Conservation (phyloP, 2,797 vertebrate genomes). For the Echiichthys vipera region DNA sequence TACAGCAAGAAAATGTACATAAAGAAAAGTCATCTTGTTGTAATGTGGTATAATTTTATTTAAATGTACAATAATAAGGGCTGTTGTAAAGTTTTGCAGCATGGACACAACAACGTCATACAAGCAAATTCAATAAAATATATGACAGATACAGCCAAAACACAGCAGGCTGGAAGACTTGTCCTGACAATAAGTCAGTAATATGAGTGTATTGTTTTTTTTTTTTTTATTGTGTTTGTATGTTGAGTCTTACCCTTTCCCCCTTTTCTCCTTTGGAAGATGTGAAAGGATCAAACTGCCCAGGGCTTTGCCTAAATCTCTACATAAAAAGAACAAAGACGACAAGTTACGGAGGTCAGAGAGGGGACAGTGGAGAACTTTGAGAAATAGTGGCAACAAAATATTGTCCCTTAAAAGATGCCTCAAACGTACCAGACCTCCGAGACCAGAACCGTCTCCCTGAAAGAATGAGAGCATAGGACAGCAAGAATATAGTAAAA, state of each 20-base stretch:
- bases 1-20: not conserved
- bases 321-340: slow-evolving; percentile 50
- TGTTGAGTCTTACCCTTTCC: slow-evolving; percentile 83
- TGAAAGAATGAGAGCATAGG: slow-evolving; percentile 60
- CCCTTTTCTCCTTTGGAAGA: slow-evolving; percentile 89
- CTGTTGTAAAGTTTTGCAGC: too few species aligned
- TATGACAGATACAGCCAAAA: not conserved
- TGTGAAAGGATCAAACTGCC: slow-evolving; percentile 81
- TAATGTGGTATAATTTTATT: not conserved
- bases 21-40: not conserved
- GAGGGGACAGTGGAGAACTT: not conserved
- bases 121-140: too few species aligned
- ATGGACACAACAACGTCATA: too few species aligned
- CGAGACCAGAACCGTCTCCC: slow-evolving; percentile 82
- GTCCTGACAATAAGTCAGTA: not conserved
- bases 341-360: not conserved
- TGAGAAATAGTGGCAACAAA: not conserved
- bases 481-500: not conserved
- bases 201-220: not conserved
- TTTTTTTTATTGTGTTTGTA: not conserved
- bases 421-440: slow-evolving; percentile 83
- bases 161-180: not conserved
- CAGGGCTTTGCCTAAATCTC: slow-evolving; percentile 78
- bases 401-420: not conserved
- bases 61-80: not conserved